Conservation (phyloP, 2,888 invertebrate species). For the Cantharis rustica region DNA sequence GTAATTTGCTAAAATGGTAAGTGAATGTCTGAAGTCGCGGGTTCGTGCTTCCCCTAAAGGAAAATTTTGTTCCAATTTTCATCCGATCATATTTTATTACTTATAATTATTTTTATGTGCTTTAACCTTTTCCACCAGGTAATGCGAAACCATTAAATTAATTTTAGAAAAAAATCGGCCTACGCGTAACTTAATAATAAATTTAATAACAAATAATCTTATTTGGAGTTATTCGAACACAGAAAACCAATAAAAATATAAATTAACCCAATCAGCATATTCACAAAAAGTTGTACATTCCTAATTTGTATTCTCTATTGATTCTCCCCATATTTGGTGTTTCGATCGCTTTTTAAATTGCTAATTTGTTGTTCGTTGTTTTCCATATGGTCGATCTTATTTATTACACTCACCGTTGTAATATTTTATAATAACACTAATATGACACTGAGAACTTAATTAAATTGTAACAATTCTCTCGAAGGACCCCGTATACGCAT, state of each 20-base stretch:
- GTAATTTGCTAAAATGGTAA: background rate
- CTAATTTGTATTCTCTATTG: slow-evolving; percentile 22
- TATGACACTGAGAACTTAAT: slow-evolving; percentile 1
- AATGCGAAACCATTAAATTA: background rate
- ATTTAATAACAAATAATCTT: background rate
- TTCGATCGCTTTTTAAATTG: slow-evolving; percentile 17
- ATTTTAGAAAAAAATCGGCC: background rate
- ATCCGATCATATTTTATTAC: background rate
- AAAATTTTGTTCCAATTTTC: slow-evolving; percentile 1
- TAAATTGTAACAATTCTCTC: background rate
- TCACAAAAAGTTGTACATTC: background rate
- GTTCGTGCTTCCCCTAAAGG: background rate
- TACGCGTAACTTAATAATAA: background rate
- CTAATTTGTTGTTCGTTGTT: slow-evolving; percentile 6
- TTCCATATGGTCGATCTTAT: slow-evolving; percentile 18
- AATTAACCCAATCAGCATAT: background rate
- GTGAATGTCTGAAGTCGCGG: background rate
- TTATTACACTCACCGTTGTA: slow-evolving; percentile 6
- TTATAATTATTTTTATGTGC: background rate
- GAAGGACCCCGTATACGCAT: background rate
- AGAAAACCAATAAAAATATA: background rate
- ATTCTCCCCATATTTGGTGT: slow-evolving; percentile 19
- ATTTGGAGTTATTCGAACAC: background rate
- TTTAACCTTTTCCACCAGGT: background rate
- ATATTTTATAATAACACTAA: slow-evolving; percentile 16